Conservation (phyloP, 2,888 invertebrate genomes). For the Biston stratarius region DNA sequence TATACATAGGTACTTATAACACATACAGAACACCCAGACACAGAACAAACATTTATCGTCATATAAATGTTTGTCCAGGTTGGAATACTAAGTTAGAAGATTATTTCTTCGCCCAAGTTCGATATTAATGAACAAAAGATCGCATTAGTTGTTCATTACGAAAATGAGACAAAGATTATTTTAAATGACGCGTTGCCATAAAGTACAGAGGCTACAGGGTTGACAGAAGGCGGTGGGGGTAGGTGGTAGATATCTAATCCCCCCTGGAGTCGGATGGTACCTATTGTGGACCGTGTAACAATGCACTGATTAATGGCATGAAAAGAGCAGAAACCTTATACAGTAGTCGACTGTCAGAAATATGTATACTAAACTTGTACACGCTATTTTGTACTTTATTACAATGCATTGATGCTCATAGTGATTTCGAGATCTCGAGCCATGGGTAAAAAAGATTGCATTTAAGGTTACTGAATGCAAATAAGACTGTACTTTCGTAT, state of each 20-base stretch:
- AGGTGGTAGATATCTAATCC: conserved; percentile 44
- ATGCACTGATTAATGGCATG: conserved; percentile 60
- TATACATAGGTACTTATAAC: no score
- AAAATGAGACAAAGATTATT: conserved; percentile 51
- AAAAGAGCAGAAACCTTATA: conserved; percentile 44
- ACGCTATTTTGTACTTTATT: conserved; percentile 43
- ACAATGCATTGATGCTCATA: neutral
- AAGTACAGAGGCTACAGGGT: conserved; percentile 39
- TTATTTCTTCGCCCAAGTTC: neutral
- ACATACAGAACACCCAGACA: no score
- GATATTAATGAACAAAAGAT: conserved; percentile 52
- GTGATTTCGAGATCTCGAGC: neutral
- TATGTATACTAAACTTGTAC: conserved; percentile 7
- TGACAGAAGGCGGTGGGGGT: conserved; percentile 35
- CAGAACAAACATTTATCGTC: no score
- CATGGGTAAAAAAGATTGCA: conserved; percentile 14
- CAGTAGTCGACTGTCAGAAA: conserved; percentile 36
- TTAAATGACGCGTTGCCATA: conserved; percentile 49
- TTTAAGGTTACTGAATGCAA: conserved; percentile 37
- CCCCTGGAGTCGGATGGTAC: conserved; percentile 43
- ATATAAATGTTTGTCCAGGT: no score
- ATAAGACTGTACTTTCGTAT: conserved; percentile 22
- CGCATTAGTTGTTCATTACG: conserved; percentile 43
- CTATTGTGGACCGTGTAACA: conserved; percentile 56
- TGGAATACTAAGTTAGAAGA: neutral